Percentiles rank a stretch among this genome's conserved stretches.
Evolutionary conservation across 1,140 invertebrate genomes (phyloP).

Genomic region (Drosophila bipectinata): DNA sequence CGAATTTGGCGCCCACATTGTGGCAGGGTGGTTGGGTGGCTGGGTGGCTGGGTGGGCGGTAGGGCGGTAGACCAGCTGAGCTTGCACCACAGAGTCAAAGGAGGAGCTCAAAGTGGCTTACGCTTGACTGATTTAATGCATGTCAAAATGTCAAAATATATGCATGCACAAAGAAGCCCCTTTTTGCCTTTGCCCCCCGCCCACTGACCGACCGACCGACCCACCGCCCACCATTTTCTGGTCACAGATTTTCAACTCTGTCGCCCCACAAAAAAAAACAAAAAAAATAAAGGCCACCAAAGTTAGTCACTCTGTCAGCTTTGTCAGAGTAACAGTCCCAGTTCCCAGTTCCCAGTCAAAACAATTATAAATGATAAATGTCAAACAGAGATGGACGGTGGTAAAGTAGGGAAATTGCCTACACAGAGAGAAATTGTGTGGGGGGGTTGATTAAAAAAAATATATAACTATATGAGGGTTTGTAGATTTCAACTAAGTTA

Average conservation of each 20-base stretch:
- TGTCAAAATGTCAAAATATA: constrained; percentile 80
- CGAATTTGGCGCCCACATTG: constrained; percentile 18
- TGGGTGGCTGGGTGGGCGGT: too few relatives aligned
- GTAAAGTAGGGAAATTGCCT: not conserved
- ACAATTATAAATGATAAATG: constrained; percentile 82
- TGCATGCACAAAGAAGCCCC: constrained; percentile 66
- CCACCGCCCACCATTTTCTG: constrained; percentile 3
- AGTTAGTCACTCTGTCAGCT: constrained; percentile 4
- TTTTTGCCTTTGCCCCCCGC: too few relatives aligned
- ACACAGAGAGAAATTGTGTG: constrained; percentile 1
- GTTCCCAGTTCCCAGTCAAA: constrained; percentile 44
- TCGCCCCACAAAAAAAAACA: not conserved
- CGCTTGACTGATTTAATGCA: constrained; percentile 79
- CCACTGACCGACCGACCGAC: constrained; percentile 20
- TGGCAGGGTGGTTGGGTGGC: too few relatives aligned
- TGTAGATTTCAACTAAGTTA: not conserved
- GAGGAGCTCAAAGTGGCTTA: constrained; percentile 57
- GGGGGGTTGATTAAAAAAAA: too few relatives aligned
- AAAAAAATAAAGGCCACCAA: not conserved
- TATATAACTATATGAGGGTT: not conserved
- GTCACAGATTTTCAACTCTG: constrained; percentile 1
- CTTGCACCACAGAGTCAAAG: constrained; percentile 48
- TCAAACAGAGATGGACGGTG: constrained; percentile 31
- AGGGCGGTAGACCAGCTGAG: not conserved
- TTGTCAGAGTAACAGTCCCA: too few relatives aligned